These are phyloP conservation scores for Dasyprocta punctata DNA, from an alignment of 2,113 vertebrate species.

Conservation along the genomic window DNA sequence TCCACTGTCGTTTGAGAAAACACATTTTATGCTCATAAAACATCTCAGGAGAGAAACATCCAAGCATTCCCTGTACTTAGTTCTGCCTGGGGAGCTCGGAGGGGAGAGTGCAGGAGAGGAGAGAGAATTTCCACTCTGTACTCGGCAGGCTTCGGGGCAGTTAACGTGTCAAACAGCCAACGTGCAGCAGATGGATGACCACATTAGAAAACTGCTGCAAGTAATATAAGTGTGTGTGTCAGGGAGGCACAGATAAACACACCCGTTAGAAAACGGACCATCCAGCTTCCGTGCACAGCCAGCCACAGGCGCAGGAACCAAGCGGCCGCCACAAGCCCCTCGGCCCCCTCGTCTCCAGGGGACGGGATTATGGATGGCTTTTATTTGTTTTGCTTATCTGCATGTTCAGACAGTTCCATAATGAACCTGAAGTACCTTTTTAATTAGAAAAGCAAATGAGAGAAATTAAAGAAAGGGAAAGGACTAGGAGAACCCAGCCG, in stretches of 20 bases:
- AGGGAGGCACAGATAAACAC: accelerated
- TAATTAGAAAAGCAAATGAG: slow-evolving; percentile 79
- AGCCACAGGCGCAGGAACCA: accelerated
- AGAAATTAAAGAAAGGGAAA: neutral
- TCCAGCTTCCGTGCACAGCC: accelerated
- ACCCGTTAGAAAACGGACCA: accelerated
- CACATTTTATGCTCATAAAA: neutral
- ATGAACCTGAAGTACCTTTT: slow-evolving; percentile 75
- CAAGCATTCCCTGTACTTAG: accelerated
- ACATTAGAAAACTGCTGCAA: accelerated
- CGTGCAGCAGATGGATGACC: accelerated
- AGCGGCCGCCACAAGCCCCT: accelerated
- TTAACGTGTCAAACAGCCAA: accelerated
- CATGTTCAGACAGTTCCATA: slow-evolving; percentile 56
- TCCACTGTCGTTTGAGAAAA: neutral
- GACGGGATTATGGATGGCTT: neutral
- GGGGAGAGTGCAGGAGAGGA: accelerated
- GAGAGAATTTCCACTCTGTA: accelerated
- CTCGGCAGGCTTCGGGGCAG: accelerated
- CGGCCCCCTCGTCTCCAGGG: accelerated
- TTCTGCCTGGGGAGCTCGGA: neutral
- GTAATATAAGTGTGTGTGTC: neutral
- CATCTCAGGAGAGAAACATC: neutral
- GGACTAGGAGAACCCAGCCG: neutral
- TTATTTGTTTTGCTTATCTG: slow-evolving; percentile 59